Conservation (phyloP, 37 sponge, comb jelly and placozoan genomes). For the Oscarella lobularis region DNA sequence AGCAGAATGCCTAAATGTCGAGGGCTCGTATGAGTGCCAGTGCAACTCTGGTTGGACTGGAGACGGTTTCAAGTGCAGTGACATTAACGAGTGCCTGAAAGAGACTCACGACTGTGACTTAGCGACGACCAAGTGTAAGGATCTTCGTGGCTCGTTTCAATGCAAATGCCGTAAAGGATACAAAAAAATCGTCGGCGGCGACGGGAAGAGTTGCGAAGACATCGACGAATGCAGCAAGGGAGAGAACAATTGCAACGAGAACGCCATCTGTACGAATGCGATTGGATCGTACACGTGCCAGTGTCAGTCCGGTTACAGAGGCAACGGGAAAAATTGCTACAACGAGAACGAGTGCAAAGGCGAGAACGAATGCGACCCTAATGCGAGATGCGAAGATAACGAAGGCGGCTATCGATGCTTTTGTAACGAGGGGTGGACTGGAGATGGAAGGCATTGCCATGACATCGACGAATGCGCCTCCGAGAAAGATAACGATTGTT, state of each 20-base stretch:
- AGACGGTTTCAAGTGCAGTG: slow-evolving; percentile 1
- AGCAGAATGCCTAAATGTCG: not conserved
- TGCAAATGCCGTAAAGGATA: not conserved
- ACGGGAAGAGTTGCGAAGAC: not conserved
- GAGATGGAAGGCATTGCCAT: not conserved
- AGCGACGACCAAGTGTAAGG: not conserved
- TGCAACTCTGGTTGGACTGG: not conserved
- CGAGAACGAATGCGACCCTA: no score
- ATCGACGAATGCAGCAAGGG: no score
- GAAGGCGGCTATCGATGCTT: not conserved
- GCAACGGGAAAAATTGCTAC: not conserved
- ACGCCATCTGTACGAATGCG: not conserved
- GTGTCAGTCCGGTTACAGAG: not conserved
- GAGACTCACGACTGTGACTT: not conserved
- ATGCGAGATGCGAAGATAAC: no score
- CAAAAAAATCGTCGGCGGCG: no score
- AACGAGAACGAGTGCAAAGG: not conserved
- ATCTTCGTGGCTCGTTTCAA: slow-evolving; percentile 1
- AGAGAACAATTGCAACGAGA: no score
- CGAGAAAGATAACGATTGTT: not conserved
- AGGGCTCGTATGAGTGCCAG: not conserved
- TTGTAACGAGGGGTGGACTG: not conserved
- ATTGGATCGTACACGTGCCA: not conserved
- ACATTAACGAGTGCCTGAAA: not conserved
- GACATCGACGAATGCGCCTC: not conserved